Evolutionary conservation across 1,140 invertebrate genomes (phyloP).

Genomic region (Leguminivora glycinivorella): DNA sequence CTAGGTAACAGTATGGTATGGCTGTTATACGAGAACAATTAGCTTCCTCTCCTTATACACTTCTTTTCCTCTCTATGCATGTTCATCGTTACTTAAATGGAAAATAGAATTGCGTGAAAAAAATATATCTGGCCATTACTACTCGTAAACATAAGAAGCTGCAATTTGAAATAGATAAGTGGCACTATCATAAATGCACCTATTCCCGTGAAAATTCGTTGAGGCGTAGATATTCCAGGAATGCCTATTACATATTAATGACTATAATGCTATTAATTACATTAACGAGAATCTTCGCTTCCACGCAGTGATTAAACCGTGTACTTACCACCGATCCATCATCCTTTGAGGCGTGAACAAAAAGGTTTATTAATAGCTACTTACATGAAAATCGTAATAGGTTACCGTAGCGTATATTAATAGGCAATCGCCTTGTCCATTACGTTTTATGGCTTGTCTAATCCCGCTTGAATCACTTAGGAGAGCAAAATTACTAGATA

Average conservation of each 20-base stretch:
- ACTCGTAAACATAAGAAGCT: not conserved
- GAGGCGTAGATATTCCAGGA: not conserved
- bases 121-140: not conserved
- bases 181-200: not conserved
- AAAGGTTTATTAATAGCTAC: conserved; percentile 58
- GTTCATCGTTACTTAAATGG: too few relatives aligned
- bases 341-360: conserved; percentile 70
- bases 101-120: too few relatives aligned
- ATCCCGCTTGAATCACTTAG: conserved; percentile 1
- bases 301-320: conserved; percentile 38
- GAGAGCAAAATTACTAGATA: conserved; percentile 20
- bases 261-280: conserved; percentile 24
- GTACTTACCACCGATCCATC: conserved; percentile 77
- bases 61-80: too few relatives aligned
- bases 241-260: conserved; percentile 3
- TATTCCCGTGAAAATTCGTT: not conserved
- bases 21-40: too few relatives aligned
- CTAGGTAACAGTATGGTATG: too few relatives aligned
- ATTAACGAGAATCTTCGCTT: conserved; percentile 23
- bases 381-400: conserved; percentile 22
- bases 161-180: not conserved
- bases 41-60: too few relatives aligned
- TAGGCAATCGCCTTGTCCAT: conserved; percentile 10
- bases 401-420: conserved; percentile 15
- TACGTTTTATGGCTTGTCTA: conserved; percentile 18